Evolutionary conservation across 2,797 vertebrate genomes (phyloP), one percentile per base, ranked within the genome.

Genomic region (Amniataba percoides): DNA sequence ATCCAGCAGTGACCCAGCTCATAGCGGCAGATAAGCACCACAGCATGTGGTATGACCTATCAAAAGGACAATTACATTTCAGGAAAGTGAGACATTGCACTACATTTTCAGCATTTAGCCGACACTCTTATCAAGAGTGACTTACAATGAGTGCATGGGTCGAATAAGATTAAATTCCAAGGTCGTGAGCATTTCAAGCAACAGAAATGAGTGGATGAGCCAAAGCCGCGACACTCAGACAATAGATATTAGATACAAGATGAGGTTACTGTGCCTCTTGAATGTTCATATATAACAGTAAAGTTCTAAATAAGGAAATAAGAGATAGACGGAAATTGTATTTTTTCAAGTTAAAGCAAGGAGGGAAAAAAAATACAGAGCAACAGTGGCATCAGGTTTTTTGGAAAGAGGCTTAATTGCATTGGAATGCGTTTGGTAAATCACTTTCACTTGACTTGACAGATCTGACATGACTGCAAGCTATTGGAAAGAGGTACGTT

Each of bases 101-200:
- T 88, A 75, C 74, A 81, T 90, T 90, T 88, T 86, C 65, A 6
- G 77, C 78, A 81, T 90, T 92, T 80, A 81, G 68, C 71, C 36
- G 73, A 84, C 71, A 71, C 86, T 85, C 77, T 88, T 92, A 92
- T 90, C 87, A 73, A 78, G 77, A 84, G 78, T 71, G 84, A 88
- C 86, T 91, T 79, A 89, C 85, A 88, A 87, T 87, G 87, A 92
- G 88, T 62, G 70, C 71, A 82, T 4, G 49, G 87, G 90, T 91
- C 61, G 76, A 89, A 91, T 91, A 81, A 82, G 87, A 91, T 93
- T 93, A 88, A 83, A 89, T 87, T 92, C 87, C 89, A 93, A 92
- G 91, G 92, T 93, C 89, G 68, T 31, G 18, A 81, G 57, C 62
- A 63, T 89, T 91, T 84, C 74, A 67, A 78, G 88, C 71, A 86